Evolutionary conservation across 2,113 vertebrate genomes (phyloP).

Genomic region (Monarcha castaneiventris): DNA sequence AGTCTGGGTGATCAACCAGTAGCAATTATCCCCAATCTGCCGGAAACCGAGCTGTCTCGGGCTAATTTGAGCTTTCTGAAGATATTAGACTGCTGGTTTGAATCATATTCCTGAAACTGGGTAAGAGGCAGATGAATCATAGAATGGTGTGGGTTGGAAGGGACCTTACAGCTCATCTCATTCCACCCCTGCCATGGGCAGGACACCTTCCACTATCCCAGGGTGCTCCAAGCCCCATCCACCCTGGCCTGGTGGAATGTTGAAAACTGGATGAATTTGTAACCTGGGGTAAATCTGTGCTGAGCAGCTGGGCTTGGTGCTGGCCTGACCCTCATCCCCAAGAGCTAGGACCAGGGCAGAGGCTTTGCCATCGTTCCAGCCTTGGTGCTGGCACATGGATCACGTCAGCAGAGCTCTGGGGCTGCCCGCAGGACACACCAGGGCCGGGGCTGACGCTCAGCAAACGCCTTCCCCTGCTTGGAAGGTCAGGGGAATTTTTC

Average conservation of each 20-base stretch:
- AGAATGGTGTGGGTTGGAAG: neutral
- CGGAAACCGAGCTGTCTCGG: conserved; percentile 4
- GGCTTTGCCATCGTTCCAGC: neutral
- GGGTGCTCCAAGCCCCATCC: neutral
- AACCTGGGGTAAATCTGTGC: neutral
- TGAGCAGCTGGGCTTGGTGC: neutral
- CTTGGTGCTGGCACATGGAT: neutral
- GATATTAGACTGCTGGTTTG: neutral
- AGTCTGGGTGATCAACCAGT: neutral
- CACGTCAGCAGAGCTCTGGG: neutral
- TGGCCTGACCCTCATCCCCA: neutral
- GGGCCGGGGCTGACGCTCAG: neutral
- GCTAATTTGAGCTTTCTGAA: conserved; percentile 7
- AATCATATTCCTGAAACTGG: conserved; percentile 1
- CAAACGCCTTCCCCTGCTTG: neutral
- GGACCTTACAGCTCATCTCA: neutral
- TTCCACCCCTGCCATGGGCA: neutral
- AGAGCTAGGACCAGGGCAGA: accelerated
- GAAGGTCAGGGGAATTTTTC: neutral
- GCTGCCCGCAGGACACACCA: neutral
- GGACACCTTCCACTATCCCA: neutral
- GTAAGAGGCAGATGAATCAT: neutral
- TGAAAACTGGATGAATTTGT: neutral
- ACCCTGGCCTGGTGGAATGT: neutral
- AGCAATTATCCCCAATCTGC: conserved; percentile 9